Percentiles rank a stretch among this genome's conserved stretches.
phyloP scores from a whole-genome alignment of 2,888 invertebrate genomes.

The Encarsia formosa region DNA sequence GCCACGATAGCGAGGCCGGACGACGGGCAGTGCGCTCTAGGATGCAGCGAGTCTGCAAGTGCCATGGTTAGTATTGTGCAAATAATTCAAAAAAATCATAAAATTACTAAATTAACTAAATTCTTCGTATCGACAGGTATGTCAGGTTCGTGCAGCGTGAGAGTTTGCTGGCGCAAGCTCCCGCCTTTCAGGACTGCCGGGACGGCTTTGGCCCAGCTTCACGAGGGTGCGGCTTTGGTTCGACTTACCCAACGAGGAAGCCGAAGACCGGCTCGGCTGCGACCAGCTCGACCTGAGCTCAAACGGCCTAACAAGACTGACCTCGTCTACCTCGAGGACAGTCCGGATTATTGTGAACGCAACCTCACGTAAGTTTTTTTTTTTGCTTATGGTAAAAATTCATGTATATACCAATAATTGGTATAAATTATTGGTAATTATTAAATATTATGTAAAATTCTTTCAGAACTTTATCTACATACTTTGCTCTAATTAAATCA shows the following conservation, averaged over 20 bases:
- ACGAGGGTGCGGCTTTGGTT: conserved; percentile 84
- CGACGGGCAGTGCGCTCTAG: conserved; percentile 71
- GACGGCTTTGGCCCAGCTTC: conserved; percentile 70
- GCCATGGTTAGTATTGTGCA: conserved; percentile 64
- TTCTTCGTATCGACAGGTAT: too few relatives aligned
- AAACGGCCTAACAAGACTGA: conserved; percentile 89
- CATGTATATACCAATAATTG: too few relatives aligned
- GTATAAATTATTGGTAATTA: too few relatives aligned
- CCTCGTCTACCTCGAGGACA: conserved; percentile 83
- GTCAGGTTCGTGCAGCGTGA: conserved; percentile 85
- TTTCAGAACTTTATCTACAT: too few relatives aligned
- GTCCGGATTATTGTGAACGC: conserved; percentile 86
- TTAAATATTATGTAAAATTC: too few relatives aligned
- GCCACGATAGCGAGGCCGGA: conserved; percentile 91
- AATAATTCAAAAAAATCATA: too few relatives aligned
- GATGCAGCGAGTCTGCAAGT: conserved; percentile 87
- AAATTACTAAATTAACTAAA: too few relatives aligned
- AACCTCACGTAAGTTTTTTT: conserved; percentile 80
- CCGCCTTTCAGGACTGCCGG: conserved; percentile 75
- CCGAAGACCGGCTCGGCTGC: conserved; percentile 63
- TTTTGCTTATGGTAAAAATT: too few relatives aligned
- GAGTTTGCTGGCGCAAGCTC: conserved; percentile 85
- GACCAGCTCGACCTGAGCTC: conserved; percentile 71
- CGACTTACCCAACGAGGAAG: conserved; percentile 61
- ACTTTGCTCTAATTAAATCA: too few relatives aligned